A percentile compares a stretch with the other conserved stretches of the same genome.
Conservation (phyloP, 2,888 invertebrate genomes). For the Chloroclystis v-ata region DNA sequence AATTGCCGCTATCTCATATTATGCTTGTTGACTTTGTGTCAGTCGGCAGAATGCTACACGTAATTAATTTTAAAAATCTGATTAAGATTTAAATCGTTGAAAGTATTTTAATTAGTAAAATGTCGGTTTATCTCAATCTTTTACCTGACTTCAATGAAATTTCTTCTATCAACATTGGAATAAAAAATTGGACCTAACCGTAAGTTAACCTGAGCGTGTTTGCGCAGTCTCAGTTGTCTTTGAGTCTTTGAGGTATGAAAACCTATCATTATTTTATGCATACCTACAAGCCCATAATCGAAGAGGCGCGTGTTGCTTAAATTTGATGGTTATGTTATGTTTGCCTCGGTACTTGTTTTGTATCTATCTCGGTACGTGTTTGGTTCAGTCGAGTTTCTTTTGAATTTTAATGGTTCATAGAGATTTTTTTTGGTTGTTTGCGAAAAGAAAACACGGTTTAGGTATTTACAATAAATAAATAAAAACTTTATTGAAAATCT, state of each 20-base stretch:
- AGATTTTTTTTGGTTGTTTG: too few relatives aligned
- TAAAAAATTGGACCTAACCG: too few relatives aligned
- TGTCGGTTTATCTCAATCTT: neutral
- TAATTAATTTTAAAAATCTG: neutral
- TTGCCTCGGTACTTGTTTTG: slow-evolving; percentile 20
- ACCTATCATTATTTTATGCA: slow-evolving; percentile 54
- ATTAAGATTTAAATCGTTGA: neutral
- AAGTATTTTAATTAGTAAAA: neutral
- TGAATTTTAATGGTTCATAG: too few relatives aligned
- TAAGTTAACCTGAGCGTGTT: slow-evolving; percentile 8
- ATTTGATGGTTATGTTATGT: slow-evolving; percentile 39
- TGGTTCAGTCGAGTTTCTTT: slow-evolving; percentile 4
- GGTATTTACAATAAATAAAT: too few relatives aligned
- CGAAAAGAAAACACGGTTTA: too few relatives aligned
- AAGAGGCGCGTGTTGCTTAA: slow-evolving; percentile 36
- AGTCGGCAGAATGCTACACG: neutral
- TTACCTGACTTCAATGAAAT: neutral
- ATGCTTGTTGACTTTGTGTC: slow-evolving; percentile 24
- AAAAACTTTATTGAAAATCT: too few relatives aligned
- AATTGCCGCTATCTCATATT: slow-evolving; percentile 40
- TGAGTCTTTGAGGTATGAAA: slow-evolving; percentile 27
- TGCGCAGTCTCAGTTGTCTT: slow-evolving; percentile 19
- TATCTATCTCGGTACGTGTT: too few relatives aligned
- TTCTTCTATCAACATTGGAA: neutral
- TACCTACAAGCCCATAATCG: slow-evolving; percentile 46